Conservation (phyloP, 2,113 vertebrate species). For the Aldabrachelys gigantea region DNA sequence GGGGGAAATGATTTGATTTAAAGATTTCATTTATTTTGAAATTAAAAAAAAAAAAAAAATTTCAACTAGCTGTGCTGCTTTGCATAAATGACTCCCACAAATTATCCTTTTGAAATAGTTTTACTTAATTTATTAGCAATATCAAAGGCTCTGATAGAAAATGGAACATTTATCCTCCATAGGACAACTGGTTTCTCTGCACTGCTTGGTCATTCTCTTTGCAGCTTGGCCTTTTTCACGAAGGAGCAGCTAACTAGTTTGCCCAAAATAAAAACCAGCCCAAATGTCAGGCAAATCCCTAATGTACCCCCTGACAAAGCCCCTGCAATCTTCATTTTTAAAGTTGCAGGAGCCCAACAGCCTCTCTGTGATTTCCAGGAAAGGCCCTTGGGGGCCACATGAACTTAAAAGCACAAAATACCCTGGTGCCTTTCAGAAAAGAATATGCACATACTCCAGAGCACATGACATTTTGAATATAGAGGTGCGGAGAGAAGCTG, state of each 20-base stretch:
- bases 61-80: slow-evolving; percentile 1
- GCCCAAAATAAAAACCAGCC: background rate
- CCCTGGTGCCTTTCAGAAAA: background rate
- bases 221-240: background rate
- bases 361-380: background rate
- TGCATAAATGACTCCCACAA: background rate
- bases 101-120: slow-evolving; percentile 40
- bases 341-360: background rate
- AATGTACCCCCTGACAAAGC: background rate
- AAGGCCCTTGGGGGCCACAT: background rate
- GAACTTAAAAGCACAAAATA: background rate
- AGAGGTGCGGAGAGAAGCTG: background rate
- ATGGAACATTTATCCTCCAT: background rate
- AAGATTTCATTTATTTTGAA: slow-evolving; percentile 1
- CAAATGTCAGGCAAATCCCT: background rate
- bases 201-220: background rate
- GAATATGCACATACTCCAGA: accelerated
- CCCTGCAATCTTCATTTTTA: background rate
- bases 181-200: background rate
- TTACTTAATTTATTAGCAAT: slow-evolving; percentile 36
- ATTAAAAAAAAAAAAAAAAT: too few relatives aligned
- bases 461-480: background rate
- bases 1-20: too few relatives aligned
- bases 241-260: background rate
- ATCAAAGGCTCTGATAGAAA: slow-evolving; percentile 24